Evolutionary conservation across 1,140 invertebrate species (phyloP).

Genomic region (Metaphire vulgaris): DNA sequence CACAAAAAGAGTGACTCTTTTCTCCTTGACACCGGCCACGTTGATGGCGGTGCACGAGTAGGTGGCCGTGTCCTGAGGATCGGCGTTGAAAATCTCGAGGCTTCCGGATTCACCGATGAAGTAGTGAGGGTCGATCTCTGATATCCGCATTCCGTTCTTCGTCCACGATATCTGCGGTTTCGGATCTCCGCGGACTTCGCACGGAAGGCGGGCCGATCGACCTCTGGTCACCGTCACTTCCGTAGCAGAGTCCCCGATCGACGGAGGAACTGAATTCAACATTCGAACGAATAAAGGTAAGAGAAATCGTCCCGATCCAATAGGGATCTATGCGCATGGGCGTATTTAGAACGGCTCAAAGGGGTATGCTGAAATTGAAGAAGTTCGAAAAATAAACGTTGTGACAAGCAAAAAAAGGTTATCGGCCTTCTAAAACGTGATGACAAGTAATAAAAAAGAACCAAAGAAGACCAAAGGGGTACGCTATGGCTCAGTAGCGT

Average conservation of each 20-base stretch:
- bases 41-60: conserved; percentile 50
- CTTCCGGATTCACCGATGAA: conserved; percentile 47
- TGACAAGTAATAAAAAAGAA: too few species aligned
- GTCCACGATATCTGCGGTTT: conserved; percentile 44
- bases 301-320: too few species aligned
- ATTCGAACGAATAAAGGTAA: too few species aligned
- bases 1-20: conserved; percentile 37
- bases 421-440: too few species aligned
- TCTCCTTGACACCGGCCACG: conserved; percentile 40
- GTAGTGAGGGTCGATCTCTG: conserved; percentile 45
- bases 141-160: conserved; percentile 47
- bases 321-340: too few species aligned
- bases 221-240: conserved; percentile 41
- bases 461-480: too few species aligned
- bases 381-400: too few species aligned
- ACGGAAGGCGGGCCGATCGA: conserved; percentile 44
- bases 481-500: too few species aligned
- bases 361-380: too few species aligned
- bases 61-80: conserved; percentile 44
- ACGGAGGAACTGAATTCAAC: conserved; percentile 51
- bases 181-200: conserved; percentile 50
- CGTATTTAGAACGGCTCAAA: too few species aligned
- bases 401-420: too few species aligned
- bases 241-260: conserved; percentile 34
- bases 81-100: conserved; percentile 50